Conservation (phyloP, 2,888 invertebrate genomes). For the Drosophila quasianomalipes region DNA sequence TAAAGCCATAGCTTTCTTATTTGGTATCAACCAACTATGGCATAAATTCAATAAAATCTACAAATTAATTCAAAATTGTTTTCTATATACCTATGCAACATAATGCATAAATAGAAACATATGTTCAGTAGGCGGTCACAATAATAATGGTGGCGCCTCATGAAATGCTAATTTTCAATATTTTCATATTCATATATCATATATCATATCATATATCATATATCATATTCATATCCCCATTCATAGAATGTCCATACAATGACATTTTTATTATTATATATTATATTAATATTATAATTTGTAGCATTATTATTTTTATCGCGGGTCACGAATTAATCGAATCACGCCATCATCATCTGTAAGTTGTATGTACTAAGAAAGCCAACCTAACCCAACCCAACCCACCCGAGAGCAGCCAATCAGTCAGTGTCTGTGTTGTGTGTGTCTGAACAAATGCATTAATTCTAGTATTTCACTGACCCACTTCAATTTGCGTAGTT, state of each 20-base stretch:
- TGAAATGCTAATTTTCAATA: neutral
- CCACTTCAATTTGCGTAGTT: constrained; percentile 12
- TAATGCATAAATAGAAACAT: neutral
- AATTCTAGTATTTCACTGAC: constrained; percentile 10
- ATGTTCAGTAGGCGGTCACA: too few species aligned
- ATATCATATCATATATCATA: too few species aligned
- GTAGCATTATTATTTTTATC: neutral
- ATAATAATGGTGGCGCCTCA: too few species aligned
- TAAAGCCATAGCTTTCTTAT: neutral
- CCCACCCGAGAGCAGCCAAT: constrained; percentile 57
- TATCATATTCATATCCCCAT: too few species aligned
- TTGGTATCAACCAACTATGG: neutral
- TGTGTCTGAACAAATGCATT: constrained; percentile 31
- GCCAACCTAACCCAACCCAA: constrained; percentile 16
- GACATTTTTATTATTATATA: neutral
- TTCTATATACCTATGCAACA: neutral
- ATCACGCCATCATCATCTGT: constrained; percentile 15
- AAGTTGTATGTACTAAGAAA: constrained; percentile 13
- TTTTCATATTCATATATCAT: too few species aligned
- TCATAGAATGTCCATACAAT: neutral
- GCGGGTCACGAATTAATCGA: neutral
- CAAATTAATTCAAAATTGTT: neutral
- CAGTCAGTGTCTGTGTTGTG: constrained; percentile 51
- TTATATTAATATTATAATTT: neutral
- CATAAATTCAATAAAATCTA: neutral